Evolutionary conservation across 1,140 invertebrate genomes (phyloP), one percentile per base, ranked within the genome.

Genomic region (Coelopa frigida): DNA sequence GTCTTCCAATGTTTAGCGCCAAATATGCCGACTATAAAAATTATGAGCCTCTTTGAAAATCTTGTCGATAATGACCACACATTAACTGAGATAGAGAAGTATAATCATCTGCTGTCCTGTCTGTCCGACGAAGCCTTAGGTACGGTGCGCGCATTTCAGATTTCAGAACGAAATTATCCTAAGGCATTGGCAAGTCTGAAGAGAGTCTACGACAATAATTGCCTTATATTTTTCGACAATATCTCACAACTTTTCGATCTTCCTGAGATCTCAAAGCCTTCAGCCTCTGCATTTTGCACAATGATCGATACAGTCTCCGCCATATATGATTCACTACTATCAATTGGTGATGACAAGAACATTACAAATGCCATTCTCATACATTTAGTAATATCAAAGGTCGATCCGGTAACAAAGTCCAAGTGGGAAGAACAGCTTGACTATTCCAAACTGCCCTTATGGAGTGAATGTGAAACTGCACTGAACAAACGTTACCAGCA

Each of bases 81-180:
- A 27, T 46, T 39, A 18, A 26, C 35, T 27, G 22, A 38, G 14
- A 14, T 48, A n/a, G n/a, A 35, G 24, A 49, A 39, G 27, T 49
- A 40, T 20, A 45, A 40, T 18, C 42, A 49, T 23, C 14, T 49
- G 21, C 22, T 49, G 11, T 45, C 41, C 14, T 44, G 48, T 26
- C 22, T 49, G 20, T 38, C 5, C 15, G 48, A 44, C 18, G 48
- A 49, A 38, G 48, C 48, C 3, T 44, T 49, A n/a, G 33, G 33
- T 1, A 23, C 27, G 23, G 41, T 49, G 6, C 38, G 24, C 18
- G 14, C 33, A 10, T 49, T 38, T 23, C 41, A 38, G 23, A 37
- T 44, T 15, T 29, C 24, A 15, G 29, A 48, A 18, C 6, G 23
- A 31, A 48, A 42, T 26, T 44, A 49, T 44, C 32, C 39, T 20